Conservation (phyloP, 2,888 invertebrate genomes). For the Scaptomyza caliginosa region DNA sequence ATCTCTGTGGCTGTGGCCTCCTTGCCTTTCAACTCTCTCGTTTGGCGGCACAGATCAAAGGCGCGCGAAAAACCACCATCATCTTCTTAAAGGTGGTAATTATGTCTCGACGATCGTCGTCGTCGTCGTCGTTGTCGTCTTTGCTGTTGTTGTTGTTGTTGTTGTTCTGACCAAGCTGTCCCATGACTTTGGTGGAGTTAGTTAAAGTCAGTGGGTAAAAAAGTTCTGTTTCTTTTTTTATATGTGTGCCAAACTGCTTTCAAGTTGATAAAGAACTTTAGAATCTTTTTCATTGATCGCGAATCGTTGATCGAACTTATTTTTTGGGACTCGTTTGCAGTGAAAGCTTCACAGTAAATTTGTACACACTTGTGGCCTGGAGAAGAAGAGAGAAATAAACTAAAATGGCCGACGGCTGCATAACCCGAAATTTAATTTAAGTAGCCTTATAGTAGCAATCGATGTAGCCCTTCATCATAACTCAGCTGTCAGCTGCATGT, state of each 20-base stretch:
- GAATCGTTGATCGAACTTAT: slow-evolving; percentile 19
- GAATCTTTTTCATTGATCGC: slow-evolving; percentile 21
- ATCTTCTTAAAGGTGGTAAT: slow-evolving; percentile 83
- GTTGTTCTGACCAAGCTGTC: neutral
- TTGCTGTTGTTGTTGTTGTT: too few species aligned
- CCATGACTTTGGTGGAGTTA: neutral
- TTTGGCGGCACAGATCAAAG: slow-evolving; percentile 81
- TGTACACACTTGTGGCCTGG: slow-evolving; percentile 60
- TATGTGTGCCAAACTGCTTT: slow-evolving; percentile 16
- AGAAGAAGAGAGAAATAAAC: neutral
- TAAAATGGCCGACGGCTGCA: slow-evolving; percentile 67
- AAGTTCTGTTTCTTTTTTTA: slow-evolving; percentile 28
- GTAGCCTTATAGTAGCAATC: slow-evolving; percentile 32
- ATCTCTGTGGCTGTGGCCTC: slow-evolving; percentile 17
- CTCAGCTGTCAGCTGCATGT: slow-evolving; percentile 81
- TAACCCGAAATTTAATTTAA: slow-evolving; percentile 58
- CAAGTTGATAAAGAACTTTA: slow-evolving; percentile 43
- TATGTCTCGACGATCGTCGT: slow-evolving; percentile 72
- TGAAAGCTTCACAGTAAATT: slow-evolving; percentile 75
- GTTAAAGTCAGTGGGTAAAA: slow-evolving; percentile 18
- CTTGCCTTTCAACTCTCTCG: slow-evolving; percentile 3
- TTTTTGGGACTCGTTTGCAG: slow-evolving; percentile 23
- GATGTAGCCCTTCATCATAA: slow-evolving; percentile 61
- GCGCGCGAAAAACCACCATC: slow-evolving; percentile 82
- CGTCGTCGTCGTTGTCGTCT: slow-evolving; percentile 20